These are phyloP conservation scores for Virgularia gustaviana DNA, from an alignment of 92 coral and sea anemone species.

Conservation along the genomic window DNA sequence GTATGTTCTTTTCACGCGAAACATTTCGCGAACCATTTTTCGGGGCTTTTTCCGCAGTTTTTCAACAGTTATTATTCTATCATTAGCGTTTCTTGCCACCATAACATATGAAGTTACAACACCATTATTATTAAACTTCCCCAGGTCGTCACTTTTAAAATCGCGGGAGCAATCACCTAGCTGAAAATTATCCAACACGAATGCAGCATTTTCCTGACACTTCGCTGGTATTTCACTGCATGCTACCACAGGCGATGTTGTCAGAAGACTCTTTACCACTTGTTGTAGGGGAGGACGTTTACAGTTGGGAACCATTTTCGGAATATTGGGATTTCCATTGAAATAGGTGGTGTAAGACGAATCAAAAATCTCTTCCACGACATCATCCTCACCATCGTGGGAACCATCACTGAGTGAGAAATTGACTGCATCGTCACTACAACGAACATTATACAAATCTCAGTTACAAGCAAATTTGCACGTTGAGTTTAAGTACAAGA, in stretches of 20 bases:
- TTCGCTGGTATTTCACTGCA: no score
- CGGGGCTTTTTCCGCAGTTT: background rate
- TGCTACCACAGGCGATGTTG: no score
- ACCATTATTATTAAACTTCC: background rate
- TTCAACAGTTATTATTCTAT: background rate
- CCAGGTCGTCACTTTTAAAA: background rate
- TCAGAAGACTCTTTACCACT: background rate
- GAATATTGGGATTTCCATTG: background rate
- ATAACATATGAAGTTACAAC: background rate
- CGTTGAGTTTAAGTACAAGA: no score
- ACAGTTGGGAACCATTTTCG: background rate
- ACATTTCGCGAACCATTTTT: background rate
- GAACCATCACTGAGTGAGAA: no score
- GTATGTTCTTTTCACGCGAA: slow-evolving; percentile 17
- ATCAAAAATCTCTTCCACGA: background rate
- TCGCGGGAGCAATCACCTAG: background rate
- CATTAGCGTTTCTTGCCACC: background rate
- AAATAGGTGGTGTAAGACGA: background rate
- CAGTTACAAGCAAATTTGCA: no score
- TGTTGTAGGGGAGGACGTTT: background rate
- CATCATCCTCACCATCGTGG: background rate
- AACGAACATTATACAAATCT: no score
- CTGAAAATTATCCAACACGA: no score
- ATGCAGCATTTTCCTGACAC: no score
- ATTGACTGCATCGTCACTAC: no score